These are phyloP conservation scores for Copidosoma aretas DNA, from an alignment of 2,888 invertebrate genomes.

Conservation along the genomic window DNA sequence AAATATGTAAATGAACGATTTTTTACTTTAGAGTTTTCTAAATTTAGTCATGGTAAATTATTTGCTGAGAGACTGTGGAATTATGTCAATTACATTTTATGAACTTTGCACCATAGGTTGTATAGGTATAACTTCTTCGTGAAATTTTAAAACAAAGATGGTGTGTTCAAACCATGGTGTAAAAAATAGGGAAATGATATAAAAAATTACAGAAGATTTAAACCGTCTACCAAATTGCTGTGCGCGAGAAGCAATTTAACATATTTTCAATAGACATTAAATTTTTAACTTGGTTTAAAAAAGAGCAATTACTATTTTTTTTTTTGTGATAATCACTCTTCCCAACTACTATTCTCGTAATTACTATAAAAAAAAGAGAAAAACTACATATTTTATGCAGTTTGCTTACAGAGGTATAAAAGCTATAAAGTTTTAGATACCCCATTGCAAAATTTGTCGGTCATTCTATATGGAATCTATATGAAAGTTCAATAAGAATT, in stretches of 20 bases:
- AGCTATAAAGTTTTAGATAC: too few relatives aligned
- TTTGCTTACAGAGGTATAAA: too few relatives aligned
- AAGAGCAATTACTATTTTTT: conserved; percentile 24
- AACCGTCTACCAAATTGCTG: too few relatives aligned
- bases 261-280: conserved; percentile 14
- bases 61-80: background rate
- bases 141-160: conserved; percentile 2
- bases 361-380: conserved; percentile 26
- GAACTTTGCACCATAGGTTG: background rate
- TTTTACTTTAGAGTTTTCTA: too few relatives aligned
- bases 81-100: background rate
- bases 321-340: conserved; percentile 38
- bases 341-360: too few relatives aligned
- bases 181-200: background rate
- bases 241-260: too few relatives aligned
- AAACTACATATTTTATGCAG: conserved; percentile 15
- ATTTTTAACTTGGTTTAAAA: conserved; percentile 10
- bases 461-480: too few relatives aligned
- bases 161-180: background rate
- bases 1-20: too few relatives aligned
- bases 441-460: too few relatives aligned
- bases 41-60: background rate
- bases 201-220: conserved; percentile 10
- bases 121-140: conserved; percentile 1
- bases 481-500: too few relatives aligned